These are phyloP conservation scores for Meiosimyza platycephala DNA, from an alignment of 2,888 invertebrate genomes.

Conservation along the genomic window DNA sequence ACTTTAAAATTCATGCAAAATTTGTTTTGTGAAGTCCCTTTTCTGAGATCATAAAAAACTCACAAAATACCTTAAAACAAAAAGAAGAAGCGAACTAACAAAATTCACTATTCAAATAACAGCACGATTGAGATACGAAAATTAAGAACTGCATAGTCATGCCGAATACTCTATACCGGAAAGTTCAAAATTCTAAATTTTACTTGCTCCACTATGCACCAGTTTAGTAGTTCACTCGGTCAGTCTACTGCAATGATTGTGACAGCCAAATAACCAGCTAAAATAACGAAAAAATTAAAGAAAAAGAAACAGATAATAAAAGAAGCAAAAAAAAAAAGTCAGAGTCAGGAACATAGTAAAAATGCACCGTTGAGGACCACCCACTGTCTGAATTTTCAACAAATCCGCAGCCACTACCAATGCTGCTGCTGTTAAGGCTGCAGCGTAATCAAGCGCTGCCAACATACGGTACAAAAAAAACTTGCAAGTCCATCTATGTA, in stretches of 20 bases:
- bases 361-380: conserved; percentile 51
- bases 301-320: conserved; percentile 12
- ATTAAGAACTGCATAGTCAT: too few species aligned
- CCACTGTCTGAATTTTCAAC: conserved; percentile 59
- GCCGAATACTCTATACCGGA: too few species aligned
- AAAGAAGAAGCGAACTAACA: too few species aligned
- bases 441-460: not conserved
- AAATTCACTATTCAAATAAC: too few species aligned
- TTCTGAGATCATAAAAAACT: too few species aligned
- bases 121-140: too few species aligned
- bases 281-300: conserved; percentile 11
- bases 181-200: too few species aligned
- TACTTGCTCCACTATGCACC: conserved; percentile 12
- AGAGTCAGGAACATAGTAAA: conserved; percentile 8
- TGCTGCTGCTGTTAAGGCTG: not conserved
- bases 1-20: too few species aligned
- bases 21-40: too few species aligned
- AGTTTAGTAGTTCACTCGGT: conserved; percentile 23
- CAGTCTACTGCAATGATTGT: conserved; percentile 5
- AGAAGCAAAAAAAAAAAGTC: conserved; percentile 8
- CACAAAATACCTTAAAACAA: too few species aligned
- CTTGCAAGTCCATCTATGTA: too few species aligned
- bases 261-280: not conserved
- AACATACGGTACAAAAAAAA: too few species aligned
- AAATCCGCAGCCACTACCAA: conserved; percentile 50